Evolutionary conservation across 2,797 vertebrate genomes (phyloP), one percentile per base, ranked within the genome.

Genomic region (Falco naumanni): DNA sequence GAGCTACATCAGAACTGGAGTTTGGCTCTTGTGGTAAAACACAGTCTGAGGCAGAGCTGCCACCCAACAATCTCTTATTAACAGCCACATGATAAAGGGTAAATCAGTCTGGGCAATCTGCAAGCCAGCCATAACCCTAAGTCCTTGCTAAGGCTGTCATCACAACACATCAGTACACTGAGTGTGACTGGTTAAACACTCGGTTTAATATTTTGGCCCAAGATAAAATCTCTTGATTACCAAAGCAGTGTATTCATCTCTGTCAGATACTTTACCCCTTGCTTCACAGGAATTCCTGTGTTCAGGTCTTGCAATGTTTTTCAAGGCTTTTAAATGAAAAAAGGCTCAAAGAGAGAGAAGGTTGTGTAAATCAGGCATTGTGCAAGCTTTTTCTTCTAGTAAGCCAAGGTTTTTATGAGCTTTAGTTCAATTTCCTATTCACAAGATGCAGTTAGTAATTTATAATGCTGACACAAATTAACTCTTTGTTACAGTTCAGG

Each of bases 391-490:
- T 83, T 84, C 54, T 76, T 8, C 63, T 43, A 60, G 29, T 33
- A 65, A 63, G 61, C 50, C 43, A 90, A 78, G 34, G 34, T 56
- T 77, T 69, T 94, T 80, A 68, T 50, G 87, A 87, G 60, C 57
- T 78, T 89, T 86, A 77, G 53, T 37, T 79, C 89, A 33, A 50
- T 79, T 96, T 93, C 63, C 48, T 83, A 92, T 47, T 84, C 45
- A 20, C 37, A 47, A 82, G 53, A 54, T 45, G 37, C 37, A 63
- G 26, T 33, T 57, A 5, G 37, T 57, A 91, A 68, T 92, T 93
- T 81, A 26, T 39, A 56, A 29, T 13, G 28, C 68, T 92, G 71
- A 78, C 82, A 83, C 11, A 10, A 71, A 64, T 94, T 79, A 74
- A 82, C 37, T 51, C 75, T 68, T 86, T 81, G 53, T n/a, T 69